phyloP scores from a whole-genome alignment of 2,113 vertebrate genomes.

The Embiotoca jacksoni region DNA sequence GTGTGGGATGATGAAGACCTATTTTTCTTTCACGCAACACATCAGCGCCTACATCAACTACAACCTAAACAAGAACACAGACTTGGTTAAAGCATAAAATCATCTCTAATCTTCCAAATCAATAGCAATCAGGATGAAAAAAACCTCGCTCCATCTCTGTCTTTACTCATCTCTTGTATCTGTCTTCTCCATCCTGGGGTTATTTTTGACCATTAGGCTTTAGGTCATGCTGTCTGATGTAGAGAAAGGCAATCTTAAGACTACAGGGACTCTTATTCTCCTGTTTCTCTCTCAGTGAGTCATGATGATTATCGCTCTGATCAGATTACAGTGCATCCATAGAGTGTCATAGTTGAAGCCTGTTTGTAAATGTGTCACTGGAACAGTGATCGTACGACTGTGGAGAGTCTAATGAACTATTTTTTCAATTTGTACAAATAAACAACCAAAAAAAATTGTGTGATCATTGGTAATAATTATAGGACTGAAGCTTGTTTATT shows the following conservation, averaged over 20 bases:
- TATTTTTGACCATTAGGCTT: constrained; percentile 56
- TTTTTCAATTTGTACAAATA: neutral
- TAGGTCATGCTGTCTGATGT: constrained; percentile 43
- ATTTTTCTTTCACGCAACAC: constrained; percentile 16
- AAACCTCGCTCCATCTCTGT: constrained; percentile 19
- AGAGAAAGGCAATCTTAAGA: constrained; percentile 53
- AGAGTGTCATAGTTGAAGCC: constrained; percentile 22
- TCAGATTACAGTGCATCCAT: constrained; percentile 70
- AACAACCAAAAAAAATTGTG: neutral
- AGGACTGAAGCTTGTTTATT: neutral
- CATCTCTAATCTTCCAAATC: constrained; percentile 43
- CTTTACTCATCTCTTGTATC: constrained; percentile 24
- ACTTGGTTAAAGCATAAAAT: constrained; percentile 24
- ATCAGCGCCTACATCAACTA: constrained; percentile 11
- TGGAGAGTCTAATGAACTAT: neutral
- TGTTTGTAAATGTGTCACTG: neutral
- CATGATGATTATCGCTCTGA: constrained; percentile 59
- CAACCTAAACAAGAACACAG: constrained; percentile 28
- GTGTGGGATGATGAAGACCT: neutral
- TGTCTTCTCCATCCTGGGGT: neutral
- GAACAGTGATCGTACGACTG: neutral
- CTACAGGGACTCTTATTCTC: constrained; percentile 44
- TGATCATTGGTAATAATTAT: neutral
- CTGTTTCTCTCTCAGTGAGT: constrained; percentile 53
- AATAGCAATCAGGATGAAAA: constrained; percentile 54